These are phyloP conservation scores for Taeniopygia guttata DNA, from an alignment of 2,797 vertebrate species.

Conservation along the genomic window DNA sequence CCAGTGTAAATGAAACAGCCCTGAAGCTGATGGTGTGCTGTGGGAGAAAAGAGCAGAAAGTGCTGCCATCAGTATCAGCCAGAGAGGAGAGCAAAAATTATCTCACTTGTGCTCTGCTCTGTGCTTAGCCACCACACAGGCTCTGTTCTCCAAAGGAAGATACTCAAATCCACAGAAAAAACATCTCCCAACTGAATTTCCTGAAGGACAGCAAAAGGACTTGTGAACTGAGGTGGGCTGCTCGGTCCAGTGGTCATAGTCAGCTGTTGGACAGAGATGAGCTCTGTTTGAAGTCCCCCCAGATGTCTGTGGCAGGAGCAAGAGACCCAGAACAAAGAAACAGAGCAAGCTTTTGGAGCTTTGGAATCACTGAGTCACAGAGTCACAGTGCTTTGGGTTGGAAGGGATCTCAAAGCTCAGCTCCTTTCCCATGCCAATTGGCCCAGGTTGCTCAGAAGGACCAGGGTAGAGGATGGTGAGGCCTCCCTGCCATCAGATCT, in stretches of 20 bases:
- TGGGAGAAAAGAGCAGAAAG: not conserved
- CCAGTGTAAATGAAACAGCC: not conserved
- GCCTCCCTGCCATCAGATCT: not conserved
- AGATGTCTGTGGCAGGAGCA: not conserved
- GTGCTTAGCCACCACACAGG: not conserved
- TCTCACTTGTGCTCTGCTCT: not conserved
- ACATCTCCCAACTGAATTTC: not conserved
- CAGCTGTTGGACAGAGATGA: not conserved
- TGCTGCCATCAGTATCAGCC: not conserved
- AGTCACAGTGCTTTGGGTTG: no score
- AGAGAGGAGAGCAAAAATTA: not conserved
- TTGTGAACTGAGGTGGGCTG: not conserved
- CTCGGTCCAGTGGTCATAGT: not conserved
- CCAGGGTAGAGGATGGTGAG: not conserved
- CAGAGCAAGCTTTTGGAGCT: fast-evolving
- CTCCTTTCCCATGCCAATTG: fast-evolving
- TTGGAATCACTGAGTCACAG: not conserved
- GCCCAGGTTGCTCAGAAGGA: not conserved
- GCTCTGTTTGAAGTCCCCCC: not conserved
- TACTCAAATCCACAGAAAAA: not conserved
- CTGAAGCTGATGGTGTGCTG: not conserved
- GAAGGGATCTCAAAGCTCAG: not conserved
- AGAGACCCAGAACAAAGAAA: not conserved
- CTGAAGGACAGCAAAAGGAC: not conserved
- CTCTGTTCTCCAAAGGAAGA: not conserved